A percentile compares a stretch with the other conserved stretches of the same genome.
phyloP scores from a whole-genome alignment of 2,797 vertebrate genomes.

The Pempheris klunzingeri region DNA sequence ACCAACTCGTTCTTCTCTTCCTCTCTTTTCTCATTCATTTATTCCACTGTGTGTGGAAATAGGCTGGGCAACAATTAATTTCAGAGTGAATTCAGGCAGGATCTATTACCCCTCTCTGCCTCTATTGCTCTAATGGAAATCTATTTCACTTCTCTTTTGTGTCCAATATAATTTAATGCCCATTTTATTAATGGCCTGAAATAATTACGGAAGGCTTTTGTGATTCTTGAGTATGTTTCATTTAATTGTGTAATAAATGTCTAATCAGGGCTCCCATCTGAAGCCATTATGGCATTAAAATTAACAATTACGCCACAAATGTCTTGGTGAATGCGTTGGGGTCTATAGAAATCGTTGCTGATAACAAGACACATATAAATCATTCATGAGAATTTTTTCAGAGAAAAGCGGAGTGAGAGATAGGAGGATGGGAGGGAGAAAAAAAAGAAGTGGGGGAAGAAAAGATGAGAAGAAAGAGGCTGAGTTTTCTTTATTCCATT shows the following conservation, averaged over 20 bases:
- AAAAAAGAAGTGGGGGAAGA: constrained; percentile 78
- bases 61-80: constrained; percentile 99
- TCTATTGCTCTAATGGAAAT: constrained; percentile 99
- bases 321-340: constrained; percentile 95
- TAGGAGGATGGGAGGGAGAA: constrained; percentile 85
- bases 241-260: constrained; percentile 99
- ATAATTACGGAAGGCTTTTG: constrained; percentile 99
- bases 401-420: constrained; percentile 85
- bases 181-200: constrained; percentile 99
- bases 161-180: constrained; percentile 99
- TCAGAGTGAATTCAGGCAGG: constrained; percentile 99
- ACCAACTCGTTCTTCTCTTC: constrained; percentile 81
- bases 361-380: constrained; percentile 99
- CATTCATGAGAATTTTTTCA: constrained; percentile 98
- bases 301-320: constrained; percentile 99
- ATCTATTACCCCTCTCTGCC: constrained; percentile 99
- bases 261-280: constrained; percentile 99
- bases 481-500: constrained; percentile 95
- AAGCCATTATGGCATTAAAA: constrained; percentile 99
- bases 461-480: constrained; percentile 86
- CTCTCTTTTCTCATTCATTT: constrained; percentile 96
- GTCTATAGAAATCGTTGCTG: constrained; percentile 99
- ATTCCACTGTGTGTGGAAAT: constrained; percentile 99
- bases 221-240: constrained; percentile 99
- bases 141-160: constrained; percentile 99